A percentile compares a stretch with the other conserved stretches of the same genome.
Conservation (phyloP, 2,888 invertebrate species). For the Antheraea assamensis region DNA sequence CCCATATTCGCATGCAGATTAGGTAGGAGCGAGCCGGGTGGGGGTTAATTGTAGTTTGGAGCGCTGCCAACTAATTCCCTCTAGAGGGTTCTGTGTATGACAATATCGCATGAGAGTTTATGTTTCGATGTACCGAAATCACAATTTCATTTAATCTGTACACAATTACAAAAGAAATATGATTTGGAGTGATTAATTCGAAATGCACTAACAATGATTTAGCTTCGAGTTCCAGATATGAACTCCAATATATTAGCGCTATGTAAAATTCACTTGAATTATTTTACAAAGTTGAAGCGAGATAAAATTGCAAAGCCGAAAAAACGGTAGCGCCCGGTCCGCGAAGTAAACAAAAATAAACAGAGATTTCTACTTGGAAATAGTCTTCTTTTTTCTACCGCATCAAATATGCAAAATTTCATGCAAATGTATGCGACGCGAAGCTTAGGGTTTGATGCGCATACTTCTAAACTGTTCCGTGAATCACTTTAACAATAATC, state of each 20-base stretch:
- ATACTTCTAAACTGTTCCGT: neutral
- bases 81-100: conserved; percentile 9
- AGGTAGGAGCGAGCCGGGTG: conserved; percentile 2
- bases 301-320: conserved; percentile 22
- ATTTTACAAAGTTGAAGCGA: neutral
- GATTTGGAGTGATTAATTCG: neutral
- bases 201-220: neutral
- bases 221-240: neutral
- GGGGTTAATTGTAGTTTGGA: conserved; percentile 11
- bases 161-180: no score
- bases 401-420: conserved; percentile 77
- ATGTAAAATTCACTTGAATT: neutral
- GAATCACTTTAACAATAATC: neutral
- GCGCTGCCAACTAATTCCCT: conserved; percentile 1
- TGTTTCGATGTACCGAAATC: neutral
- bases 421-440: conserved; percentile 70
- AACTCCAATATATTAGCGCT: neutral
- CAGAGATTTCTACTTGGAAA: conserved; percentile 41
- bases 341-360: conserved; percentile 35
- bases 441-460: neutral
- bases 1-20: conserved; percentile 14
- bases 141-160: neutral
- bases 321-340: conserved; percentile 22
- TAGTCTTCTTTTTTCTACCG: conserved; percentile 52
- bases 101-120: neutral